Conservation (phyloP, 2,888 invertebrate genomes). For the Therioaphis trifolii region DNA sequence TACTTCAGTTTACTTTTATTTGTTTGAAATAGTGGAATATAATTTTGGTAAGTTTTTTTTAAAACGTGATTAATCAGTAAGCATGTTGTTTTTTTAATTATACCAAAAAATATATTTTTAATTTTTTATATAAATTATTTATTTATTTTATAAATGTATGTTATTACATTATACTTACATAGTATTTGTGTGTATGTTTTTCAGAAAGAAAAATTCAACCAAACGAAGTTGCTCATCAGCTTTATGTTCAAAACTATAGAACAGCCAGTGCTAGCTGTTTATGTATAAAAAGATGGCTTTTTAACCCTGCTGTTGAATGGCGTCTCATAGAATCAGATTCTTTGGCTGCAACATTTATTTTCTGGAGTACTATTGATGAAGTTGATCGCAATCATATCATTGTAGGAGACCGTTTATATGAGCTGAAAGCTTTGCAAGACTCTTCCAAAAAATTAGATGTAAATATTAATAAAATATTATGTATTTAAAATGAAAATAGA, state of each 20-base stretch:
- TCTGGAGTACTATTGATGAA: slow-evolving; percentile 95
- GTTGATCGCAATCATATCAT: slow-evolving; percentile 92
- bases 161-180: background rate
- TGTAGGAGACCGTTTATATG: slow-evolving; percentile 92
- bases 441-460: slow-evolving; percentile 85
- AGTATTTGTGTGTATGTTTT: slow-evolving; percentile 64
- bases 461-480: slow-evolving; percentile 55
- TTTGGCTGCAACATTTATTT: slow-evolving; percentile 85
- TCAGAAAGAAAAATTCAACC: slow-evolving; percentile 93
- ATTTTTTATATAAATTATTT: background rate
- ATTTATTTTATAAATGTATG: too few relatives aligned
- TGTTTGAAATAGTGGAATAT: slow-evolving; percentile 97
- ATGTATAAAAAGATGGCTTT: slow-evolving; percentile 88
- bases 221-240: slow-evolving; percentile 94
- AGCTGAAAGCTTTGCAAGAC: slow-evolving; percentile 94
- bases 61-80: background rate
- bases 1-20: slow-evolving; percentile 89
- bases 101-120: background rate
- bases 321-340: slow-evolving; percentile 76
- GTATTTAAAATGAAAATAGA: background rate
- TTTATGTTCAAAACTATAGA: slow-evolving; percentile 99
- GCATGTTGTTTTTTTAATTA: background rate
- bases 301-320: slow-evolving; percentile 78
- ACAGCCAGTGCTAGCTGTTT: slow-evolving; percentile 97
- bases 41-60: slow-evolving; percentile 82